phyloP scores from a whole-genome alignment of 2,888 invertebrate species.

The Griposia aprilina region DNA sequence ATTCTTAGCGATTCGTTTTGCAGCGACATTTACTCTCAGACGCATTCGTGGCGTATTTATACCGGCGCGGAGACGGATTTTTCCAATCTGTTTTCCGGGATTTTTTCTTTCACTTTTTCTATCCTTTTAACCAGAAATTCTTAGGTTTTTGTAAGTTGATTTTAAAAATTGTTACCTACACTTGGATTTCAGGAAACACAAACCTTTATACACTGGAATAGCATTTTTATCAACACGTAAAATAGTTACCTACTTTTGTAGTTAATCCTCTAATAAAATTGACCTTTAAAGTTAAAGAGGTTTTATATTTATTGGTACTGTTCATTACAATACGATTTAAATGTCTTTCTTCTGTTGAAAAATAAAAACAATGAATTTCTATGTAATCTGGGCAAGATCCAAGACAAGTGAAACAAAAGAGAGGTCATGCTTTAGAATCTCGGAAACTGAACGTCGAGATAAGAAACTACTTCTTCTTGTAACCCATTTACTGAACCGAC shows the following conservation, averaged over 20 bases:
- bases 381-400: neutral
- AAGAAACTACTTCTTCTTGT: neutral
- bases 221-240: neutral
- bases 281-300: too few relatives aligned
- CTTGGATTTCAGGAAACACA: neutral
- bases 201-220: neutral
- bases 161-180: neutral
- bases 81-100: conserved; percentile 12
- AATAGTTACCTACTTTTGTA: neutral
- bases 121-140: neutral
- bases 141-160: neutral
- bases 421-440: conserved; percentile 17
- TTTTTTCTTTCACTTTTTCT: conserved; percentile 15
- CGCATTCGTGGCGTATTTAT: conserved; percentile 31
- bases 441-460: conserved; percentile 1
- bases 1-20: conserved; percentile 23
- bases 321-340: neutral
- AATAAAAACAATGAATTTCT: neutral
- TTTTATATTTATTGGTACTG: neutral
- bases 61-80: conserved; percentile 16
- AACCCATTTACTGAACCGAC: conserved; percentile 6
- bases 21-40: conserved; percentile 6
- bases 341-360: neutral
- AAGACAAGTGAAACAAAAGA: conserved; percentile 16
- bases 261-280: neutral